A percentile compares a stretch with the other conserved stretches of the same genome.
phyloP scores from a whole-genome alignment of 53 echinoderm and acorn worm species.

The Echinometra lucunter region DNA sequence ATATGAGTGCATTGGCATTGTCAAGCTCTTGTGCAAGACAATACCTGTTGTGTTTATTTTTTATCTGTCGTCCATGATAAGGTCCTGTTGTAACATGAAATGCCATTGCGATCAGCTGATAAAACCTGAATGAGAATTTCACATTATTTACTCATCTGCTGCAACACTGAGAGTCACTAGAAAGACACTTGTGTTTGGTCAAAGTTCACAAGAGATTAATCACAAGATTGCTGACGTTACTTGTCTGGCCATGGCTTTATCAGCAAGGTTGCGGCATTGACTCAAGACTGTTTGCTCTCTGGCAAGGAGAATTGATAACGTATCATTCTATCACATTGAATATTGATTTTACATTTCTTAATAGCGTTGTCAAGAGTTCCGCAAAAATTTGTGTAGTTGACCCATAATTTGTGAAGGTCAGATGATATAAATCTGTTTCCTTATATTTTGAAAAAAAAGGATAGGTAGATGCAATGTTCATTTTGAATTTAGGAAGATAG shows the following conservation, averaged over 20 bases:
- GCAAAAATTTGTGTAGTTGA: background rate
- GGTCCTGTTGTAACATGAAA: background rate
- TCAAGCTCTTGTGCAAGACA: background rate
- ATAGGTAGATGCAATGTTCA: background rate
- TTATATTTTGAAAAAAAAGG: background rate
- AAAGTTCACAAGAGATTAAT: background rate
- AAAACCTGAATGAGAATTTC: slow-evolving; percentile 24
- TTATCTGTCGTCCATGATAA: background rate
- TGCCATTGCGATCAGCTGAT: background rate
- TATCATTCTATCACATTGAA: background rate
- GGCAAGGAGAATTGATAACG: background rate
- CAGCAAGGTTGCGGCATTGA: slow-evolving; percentile 1
- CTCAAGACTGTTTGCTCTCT: background rate
- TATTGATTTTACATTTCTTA: background rate
- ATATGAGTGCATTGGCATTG: background rate
- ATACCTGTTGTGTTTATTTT: background rate
- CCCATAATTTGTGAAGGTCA: background rate
- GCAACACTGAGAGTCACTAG: slow-evolving; percentile 13
- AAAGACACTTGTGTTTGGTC: background rate
- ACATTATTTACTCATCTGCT: background rate
- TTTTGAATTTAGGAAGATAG: background rate
- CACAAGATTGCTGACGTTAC: background rate
- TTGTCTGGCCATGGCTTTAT: background rate
- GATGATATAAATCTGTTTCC: background rate
- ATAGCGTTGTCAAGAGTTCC: background rate